A percentile compares a stretch with the other conserved stretches of the same genome.
Conservation (phyloP, 1,140 invertebrate genomes). For the Diachasmimorpha longicaudata region DNA sequence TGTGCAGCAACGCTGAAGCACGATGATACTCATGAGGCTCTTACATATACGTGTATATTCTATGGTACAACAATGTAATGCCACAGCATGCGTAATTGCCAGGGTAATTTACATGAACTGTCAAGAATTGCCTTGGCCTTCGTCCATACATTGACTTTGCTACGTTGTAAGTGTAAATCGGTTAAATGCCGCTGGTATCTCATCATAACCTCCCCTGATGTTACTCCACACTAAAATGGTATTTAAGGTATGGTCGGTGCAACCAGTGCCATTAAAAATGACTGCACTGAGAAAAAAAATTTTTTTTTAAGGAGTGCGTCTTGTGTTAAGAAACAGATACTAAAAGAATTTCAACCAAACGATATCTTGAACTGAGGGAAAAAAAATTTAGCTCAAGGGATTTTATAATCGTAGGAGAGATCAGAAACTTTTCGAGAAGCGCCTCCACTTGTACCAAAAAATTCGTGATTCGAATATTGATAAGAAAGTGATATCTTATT, state of each 20-base stretch:
- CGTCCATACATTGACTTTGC: constrained; percentile 1
- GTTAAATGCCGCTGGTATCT: neutral
- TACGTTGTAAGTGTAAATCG: neutral
- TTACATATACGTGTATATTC: neutral
- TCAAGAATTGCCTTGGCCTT: constrained; percentile 9
- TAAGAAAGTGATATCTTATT: too few species aligned
- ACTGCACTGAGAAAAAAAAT: too few species aligned
- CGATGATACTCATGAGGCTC: neutral
- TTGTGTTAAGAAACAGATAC: too few species aligned
- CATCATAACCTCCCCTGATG: neutral
- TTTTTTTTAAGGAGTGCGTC: too few species aligned
- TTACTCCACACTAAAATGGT: neutral
- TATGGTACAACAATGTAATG: constrained; percentile 11
- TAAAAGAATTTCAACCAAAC: too few species aligned
- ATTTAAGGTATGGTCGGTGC: neutral
- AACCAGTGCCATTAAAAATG: neutral
- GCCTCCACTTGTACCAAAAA: too few species aligned
- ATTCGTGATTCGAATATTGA: too few species aligned
- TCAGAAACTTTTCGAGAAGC: too few species aligned
- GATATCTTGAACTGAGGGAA: too few species aligned
- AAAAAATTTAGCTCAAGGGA: too few species aligned
- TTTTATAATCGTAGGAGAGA: too few species aligned
- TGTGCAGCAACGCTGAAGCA: neutral
- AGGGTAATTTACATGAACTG: constrained; percentile 22
- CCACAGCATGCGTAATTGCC: constrained; percentile 9